Conservation (phyloP, 2,888 invertebrate genomes). For the Neocrepidodera transversa region DNA sequence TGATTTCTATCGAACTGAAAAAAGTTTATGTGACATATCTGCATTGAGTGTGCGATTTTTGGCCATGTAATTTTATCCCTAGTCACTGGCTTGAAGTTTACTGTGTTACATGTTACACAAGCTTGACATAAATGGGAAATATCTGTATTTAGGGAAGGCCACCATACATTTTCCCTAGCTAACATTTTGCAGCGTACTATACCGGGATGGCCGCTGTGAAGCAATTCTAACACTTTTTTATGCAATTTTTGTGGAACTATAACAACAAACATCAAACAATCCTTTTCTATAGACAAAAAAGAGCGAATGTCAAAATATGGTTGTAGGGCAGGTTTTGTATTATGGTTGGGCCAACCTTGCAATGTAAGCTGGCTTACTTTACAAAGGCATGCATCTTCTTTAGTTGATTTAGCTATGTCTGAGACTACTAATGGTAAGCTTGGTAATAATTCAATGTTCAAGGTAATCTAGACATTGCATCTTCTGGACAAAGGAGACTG, state of each 20-base stretch:
- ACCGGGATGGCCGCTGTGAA: conserved; percentile 10
- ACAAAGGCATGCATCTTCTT: no score
- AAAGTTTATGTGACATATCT: conserved; percentile 1
- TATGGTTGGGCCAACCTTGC: no score
- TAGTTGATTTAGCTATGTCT: no score
- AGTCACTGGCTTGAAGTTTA: conserved; percentile 14
- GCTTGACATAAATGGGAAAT: conserved; percentile 3
- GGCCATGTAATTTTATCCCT: conserved; percentile 6
- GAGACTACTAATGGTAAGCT: no score
- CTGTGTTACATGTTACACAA: conserved; percentile 9
- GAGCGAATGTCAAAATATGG: no score
- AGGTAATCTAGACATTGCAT: conserved; percentile 19
- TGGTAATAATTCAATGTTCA: no score
- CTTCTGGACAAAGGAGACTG: background rate
- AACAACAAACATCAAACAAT: conserved; percentile 18
- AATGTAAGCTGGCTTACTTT: no score
- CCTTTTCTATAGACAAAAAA: conserved; percentile 5
- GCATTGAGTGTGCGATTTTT: conserved; percentile 4
- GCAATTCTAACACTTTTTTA: background rate
- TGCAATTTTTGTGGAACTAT: background rate
- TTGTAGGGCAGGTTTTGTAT: no score
- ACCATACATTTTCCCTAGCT: conserved; percentile 14
- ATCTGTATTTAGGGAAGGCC: background rate
- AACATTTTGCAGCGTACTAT: conserved; percentile 16
- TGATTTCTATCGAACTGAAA: no score